Base-by-base conservation (phyloP, 2,113 vertebrate species). In the Leptocoma aspasia region DNA sequence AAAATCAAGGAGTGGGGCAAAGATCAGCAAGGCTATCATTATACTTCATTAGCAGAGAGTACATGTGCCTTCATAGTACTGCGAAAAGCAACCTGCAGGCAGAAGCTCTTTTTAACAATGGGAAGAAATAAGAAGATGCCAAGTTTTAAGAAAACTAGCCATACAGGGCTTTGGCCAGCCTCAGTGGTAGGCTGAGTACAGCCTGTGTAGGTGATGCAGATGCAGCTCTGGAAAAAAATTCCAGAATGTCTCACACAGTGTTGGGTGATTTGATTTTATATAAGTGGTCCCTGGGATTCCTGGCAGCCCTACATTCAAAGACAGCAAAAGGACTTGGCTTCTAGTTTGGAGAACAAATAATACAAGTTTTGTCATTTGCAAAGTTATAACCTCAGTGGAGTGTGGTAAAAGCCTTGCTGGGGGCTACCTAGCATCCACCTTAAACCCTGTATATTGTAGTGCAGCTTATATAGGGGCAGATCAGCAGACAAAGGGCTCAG, bases 1-100 rank as follows among this genome's bases (percentile, higher is more conserved):
- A 69, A 95, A 92, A 88, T 59, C 37, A 72, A 79, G 63, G 44
- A 82, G 16, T 0, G 0, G 23, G 28, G 31, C 53, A 80, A 76
- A 86, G 65, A 69, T 56, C 44, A 78, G 49, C 49, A 50, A 82
- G 78, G 66, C 28, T 80, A 28, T 44, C 33, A 63, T 63, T 9
- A 4, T 21, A 31, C 18, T 65, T 90, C 26, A 31, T 80, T 57
- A 88, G 59, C n/a, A 76, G 49, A 88, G 31, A 65, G n/a, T 31
- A 31, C 0, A 0, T 18, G 11, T 69, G 31, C 33, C 65, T 71
- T 49, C 4, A 2, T 6, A 64, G 33, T 19, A 41, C 33, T 69
- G 52, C 47, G 76, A 49, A 81, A 89, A 78, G 10, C 44, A 82
- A 50, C 10, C 19, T 31, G 35, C 4, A 68, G 57, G 47, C 39